These are phyloP conservation scores for Ara ararauna DNA, from an alignment of 2,797 vertebrate genomes.

Conservation along the genomic window DNA sequence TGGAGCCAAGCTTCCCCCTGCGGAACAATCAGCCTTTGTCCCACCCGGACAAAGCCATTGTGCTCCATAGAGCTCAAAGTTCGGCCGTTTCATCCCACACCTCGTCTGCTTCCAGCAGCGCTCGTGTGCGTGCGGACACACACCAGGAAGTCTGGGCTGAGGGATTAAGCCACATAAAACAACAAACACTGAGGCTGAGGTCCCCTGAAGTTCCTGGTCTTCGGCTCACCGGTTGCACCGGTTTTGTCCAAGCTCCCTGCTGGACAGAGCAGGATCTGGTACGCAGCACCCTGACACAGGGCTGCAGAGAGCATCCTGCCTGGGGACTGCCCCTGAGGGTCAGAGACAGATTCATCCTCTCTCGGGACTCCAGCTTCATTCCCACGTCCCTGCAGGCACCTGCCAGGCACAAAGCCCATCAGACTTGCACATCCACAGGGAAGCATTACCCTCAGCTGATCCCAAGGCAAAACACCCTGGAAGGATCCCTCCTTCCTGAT, in stretches of 20 bases:
- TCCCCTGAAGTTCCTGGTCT: fast-evolving
- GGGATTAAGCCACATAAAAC: neutral
- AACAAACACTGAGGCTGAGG: fast-evolving
- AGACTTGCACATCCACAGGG: neutral
- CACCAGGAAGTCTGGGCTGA: neutral
- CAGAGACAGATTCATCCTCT: neutral
- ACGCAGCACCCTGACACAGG: neutral
- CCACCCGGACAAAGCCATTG: neutral
- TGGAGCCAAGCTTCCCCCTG: neutral
- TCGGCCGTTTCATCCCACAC: neutral
- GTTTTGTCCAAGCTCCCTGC: neutral
- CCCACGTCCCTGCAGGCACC: neutral
- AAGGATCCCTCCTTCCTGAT: neutral
- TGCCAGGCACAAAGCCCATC: neutral
- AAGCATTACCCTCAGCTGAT: neutral
- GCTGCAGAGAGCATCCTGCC: neutral
- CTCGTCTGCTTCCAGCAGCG: neutral
- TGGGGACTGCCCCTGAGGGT: neutral
- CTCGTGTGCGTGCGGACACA: neutral
- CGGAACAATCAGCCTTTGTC: slow-evolving; percentile 64
- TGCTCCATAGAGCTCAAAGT: neutral
- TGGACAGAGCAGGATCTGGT: neutral
- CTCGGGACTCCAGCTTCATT: fast-evolving
- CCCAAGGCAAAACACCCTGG: neutral
- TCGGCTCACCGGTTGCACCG: fast-evolving